phyloP scores from a whole-genome alignment of 1,140 invertebrate species.

The Dinoponera quadriceps region DNA sequence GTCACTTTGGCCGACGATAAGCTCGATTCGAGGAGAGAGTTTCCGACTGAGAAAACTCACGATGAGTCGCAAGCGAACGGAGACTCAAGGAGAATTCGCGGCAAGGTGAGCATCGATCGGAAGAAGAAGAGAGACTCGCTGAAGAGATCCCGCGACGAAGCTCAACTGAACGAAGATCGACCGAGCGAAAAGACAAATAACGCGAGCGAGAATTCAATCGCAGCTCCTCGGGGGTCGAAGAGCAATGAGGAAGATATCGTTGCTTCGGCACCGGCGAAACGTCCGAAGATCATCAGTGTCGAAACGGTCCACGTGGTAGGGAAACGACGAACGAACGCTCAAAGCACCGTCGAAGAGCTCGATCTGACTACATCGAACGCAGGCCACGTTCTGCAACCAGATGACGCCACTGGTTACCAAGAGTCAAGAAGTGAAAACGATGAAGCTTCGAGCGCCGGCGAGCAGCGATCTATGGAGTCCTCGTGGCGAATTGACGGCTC shows the following conservation, averaged over 20 bases:
- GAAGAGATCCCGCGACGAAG: conserved; percentile 5
- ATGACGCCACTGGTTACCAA: not conserved
- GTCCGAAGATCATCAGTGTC: not conserved
- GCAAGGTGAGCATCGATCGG: not conserved
- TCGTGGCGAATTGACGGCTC: not conserved
- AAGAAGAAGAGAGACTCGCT: not conserved
- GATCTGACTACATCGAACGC: not conserved
- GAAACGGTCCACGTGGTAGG: not conserved
- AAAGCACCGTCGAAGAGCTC: no score
- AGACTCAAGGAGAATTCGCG: not conserved
- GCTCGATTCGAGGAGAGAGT: not conserved
- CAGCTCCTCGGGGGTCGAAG: not conserved
- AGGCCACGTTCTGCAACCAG: not conserved
- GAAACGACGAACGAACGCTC: no score
- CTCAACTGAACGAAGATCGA: conserved; percentile 9
- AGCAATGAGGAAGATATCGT: not conserved
- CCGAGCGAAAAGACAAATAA: not conserved
- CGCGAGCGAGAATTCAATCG: conserved; percentile 4
- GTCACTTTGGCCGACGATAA: not conserved
- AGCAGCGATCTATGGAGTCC: conserved; percentile 21
- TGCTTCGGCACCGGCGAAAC: not conserved
- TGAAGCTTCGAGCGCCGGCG: no score
- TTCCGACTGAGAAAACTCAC: not conserved
- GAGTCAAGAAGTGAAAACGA: not conserved
- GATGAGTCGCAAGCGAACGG: not conserved